Conservation (phyloP, 2,113 vertebrate genomes). For the Athene noctua region DNA sequence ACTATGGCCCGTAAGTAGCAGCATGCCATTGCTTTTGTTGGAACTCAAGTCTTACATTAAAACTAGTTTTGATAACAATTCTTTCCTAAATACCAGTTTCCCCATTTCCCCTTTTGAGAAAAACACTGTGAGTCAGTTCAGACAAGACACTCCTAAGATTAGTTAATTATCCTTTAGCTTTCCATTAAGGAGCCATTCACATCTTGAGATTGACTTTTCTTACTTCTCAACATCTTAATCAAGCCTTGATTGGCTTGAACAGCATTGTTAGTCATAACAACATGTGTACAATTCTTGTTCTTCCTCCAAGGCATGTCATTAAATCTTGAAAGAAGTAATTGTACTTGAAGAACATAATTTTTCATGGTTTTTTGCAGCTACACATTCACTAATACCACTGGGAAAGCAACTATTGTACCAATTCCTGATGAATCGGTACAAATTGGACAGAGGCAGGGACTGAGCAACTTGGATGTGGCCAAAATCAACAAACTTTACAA, state of each 20-base stretch:
- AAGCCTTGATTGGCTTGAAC: not conserved
- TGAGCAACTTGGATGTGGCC: constrained; percentile 78
- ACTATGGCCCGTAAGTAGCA: constrained; percentile 69
- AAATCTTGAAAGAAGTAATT: not conserved
- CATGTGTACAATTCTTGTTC: not conserved
- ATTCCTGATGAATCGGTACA: constrained; percentile 76
- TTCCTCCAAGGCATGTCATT: not conserved
- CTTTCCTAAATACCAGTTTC: not conserved
- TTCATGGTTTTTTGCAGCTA: constrained; percentile 60
- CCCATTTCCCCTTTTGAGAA: not conserved
- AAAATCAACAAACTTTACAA: constrained; percentile 83
- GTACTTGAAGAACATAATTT: not conserved
- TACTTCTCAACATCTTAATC: not conserved
- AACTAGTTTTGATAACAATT: not conserved
- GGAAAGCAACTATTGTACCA: constrained; percentile 80
- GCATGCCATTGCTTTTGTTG: not conserved
- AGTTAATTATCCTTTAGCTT: not conserved
- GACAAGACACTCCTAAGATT: not conserved
- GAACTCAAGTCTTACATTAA: not conserved
- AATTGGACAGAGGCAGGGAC: constrained; percentile 81
- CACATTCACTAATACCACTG: constrained; percentile 78
- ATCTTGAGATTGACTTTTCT: not conserved
- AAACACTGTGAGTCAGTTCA: not conserved
- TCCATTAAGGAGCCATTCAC: not conserved
- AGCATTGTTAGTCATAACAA: not conserved